A percentile compares a stretch with the other conserved stretches of the same genome.
Evolutionary conservation across 1,140 invertebrate species (phyloP).

Genomic region (Drosophila jambulina): DNA sequence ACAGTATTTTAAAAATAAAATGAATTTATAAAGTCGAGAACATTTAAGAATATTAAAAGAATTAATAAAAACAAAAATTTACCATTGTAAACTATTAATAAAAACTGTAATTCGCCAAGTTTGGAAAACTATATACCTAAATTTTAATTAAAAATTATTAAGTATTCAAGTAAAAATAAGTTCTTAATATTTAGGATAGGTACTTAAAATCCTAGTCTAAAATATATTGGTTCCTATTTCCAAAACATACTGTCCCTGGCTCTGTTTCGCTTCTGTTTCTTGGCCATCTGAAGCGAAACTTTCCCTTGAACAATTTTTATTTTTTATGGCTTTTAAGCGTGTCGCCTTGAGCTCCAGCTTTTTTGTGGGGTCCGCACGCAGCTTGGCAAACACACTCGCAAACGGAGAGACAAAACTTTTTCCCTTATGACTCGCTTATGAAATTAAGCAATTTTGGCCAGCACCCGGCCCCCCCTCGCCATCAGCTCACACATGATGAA

Average conservation of each 20-base stretch:
- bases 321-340: constrained; percentile 78
- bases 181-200: neutral
- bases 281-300: constrained; percentile 48
- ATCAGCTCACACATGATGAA: constrained; percentile 55
- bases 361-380: constrained; percentile 42
- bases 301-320: constrained; percentile 52
- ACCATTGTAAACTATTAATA: neutral
- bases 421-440: constrained; percentile 78
- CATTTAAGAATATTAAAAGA: too few species aligned
- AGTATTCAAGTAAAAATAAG: neutral
- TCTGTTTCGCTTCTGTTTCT: constrained; percentile 14
- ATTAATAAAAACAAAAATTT: neutral
- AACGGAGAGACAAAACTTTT: constrained; percentile 61
- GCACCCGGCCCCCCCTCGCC: neutral
- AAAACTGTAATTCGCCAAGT: neutral
- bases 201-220: neutral
- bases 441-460: constrained; percentile 73
- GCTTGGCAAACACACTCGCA: constrained; percentile 47
- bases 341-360: constrained; percentile 41
- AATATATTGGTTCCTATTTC: neutral
- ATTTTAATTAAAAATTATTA: neutral
- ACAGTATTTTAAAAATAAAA: neutral
- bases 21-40: neutral
- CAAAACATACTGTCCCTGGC: constrained; percentile 6
- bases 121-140: neutral